A percentile compares a stretch with the other conserved stretches of the same genome.
Evolutionary conservation across 2,888 invertebrate species (phyloP).

Genomic region (Drosophila setosimentum): DNA sequence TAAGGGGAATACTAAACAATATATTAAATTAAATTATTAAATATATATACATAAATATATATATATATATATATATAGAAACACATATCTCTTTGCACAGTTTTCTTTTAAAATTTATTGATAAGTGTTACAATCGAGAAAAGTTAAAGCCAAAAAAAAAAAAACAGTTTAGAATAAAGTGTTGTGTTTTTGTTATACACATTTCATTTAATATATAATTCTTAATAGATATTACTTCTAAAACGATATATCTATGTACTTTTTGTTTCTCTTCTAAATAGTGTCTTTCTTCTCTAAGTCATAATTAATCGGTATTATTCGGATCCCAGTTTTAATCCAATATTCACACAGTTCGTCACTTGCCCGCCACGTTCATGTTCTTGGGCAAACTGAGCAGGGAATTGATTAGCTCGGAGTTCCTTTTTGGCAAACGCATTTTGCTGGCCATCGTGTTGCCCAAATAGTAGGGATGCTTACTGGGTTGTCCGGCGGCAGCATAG

Average conservation of each 20-base stretch:
- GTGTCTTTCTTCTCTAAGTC: slow-evolving; percentile 36
- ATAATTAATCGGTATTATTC: slow-evolving; percentile 19
- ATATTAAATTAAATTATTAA: too few relatives aligned
- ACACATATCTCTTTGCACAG: not conserved
- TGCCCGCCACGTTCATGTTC: slow-evolving; percentile 91
- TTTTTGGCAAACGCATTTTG: slow-evolving; percentile 86
- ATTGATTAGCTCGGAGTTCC: slow-evolving; percentile 91
- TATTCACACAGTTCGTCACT: slow-evolving; percentile 80
- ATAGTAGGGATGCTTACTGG: slow-evolving; percentile 76
- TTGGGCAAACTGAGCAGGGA: slow-evolving; percentile 91
- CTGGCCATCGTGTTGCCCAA: slow-evolving; percentile 64
- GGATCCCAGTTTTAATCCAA: slow-evolving; percentile 4
- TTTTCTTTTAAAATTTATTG: slow-evolving; percentile 1
- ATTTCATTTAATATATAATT: slow-evolving; percentile 22
- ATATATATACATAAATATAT: too few relatives aligned
- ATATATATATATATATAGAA: not conserved
- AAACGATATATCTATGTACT: slow-evolving; percentile 31
- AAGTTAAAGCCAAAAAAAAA: not conserved
- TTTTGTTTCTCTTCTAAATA: not conserved
- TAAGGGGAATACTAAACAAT: too few relatives aligned
- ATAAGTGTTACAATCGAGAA: not conserved
- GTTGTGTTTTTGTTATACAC: not conserved
- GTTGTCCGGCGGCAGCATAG: slow-evolving; percentile 65
- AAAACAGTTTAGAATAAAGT: not conserved
- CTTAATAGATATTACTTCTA: slow-evolving; percentile 17